These are phyloP conservation scores for Clupea harengus DNA, from an alignment of 2,113 vertebrate genomes.

Conservation along the genomic window DNA sequence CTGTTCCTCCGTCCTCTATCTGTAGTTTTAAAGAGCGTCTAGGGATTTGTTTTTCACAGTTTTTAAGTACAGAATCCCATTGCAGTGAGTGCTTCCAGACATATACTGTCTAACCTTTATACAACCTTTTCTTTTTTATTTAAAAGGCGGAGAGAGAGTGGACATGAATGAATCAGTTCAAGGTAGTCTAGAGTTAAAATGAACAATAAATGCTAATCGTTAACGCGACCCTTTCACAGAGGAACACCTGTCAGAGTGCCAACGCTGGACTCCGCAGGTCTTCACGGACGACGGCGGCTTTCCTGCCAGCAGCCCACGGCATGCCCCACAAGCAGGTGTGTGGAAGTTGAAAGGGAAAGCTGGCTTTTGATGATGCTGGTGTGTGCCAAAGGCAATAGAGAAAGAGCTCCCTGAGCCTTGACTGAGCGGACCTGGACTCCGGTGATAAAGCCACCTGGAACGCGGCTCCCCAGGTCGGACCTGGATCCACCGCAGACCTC, in stretches of 20 bases:
- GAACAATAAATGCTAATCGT: neutral
- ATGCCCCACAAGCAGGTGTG: neutral
- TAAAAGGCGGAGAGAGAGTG: neutral
- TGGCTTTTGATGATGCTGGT: neutral
- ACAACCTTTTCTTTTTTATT: neutral
- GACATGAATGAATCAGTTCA: neutral
- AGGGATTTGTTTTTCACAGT: too few relatives aligned
- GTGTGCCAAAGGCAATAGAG: neutral
- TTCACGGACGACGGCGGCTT: neutral
- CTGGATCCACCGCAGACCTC: neutral
- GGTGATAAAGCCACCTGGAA: conserved; percentile 1
- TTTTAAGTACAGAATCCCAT: neutral
- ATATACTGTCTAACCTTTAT: neutral
- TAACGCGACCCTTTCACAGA: neutral
- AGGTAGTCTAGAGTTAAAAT: neutral
- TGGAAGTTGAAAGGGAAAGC: neutral
- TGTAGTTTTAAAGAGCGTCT: neutral
- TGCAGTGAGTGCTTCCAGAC: neutral
- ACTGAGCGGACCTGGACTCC: neutral
- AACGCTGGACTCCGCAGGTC: neutral
- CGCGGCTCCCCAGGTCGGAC: neutral
- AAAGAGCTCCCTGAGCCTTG: neutral
- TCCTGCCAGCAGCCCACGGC: neutral
- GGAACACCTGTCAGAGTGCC: neutral
- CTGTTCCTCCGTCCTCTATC: neutral